Base-by-base conservation (phyloP, 2,888 invertebrate genomes). In the Graphium colonna region DNA sequence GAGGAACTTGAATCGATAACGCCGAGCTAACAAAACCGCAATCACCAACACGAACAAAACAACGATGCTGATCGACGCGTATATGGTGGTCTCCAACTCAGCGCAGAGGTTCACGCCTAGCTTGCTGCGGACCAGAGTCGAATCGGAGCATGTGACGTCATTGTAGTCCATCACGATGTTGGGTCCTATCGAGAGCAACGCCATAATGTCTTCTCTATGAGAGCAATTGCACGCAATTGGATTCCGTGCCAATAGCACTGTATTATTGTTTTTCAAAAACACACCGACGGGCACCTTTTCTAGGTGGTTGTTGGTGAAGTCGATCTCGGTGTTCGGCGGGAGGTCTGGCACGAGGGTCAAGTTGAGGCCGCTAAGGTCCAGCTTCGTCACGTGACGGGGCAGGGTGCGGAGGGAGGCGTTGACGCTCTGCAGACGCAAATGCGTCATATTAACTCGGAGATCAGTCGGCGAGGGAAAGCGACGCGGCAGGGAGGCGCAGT, bases 201-300 rank as follows among this genome's bases (percentile, higher is more conserved):
- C 49, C 36, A 18, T 46, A n/a, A 66, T 39, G 18, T 48, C 54
- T 2, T 42, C 52, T 1, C 45, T 26, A 46, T 58, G 50, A 10
- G 16, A 52, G 50, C 73, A 72, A 26, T 58, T 55, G 53, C 73
- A 73, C 2, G 9, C 47, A 8, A 71, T 40, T 9, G 63, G 64
- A 51, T 73, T 72, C 3, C 48, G 43, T 4, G 63, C 55, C 7
- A 71, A 44, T 3, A 45, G 50, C 18, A 68, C 21, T 2, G 21
- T 41, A 13, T 60, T 59, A 5, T 13, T 45, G 9, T 12, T 43
- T 1, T 18, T 12, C 9, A 63, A 46, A 21, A 21, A 21, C 44
- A 63, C 10, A 0, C 38, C 48, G 2, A 36, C 8, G 12, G 65
- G 71, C 7, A 60, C 42, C 0, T 15, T 18, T 1, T 28, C 40